Conservation (phyloP, 2,797 vertebrate genomes). For the Bradypodion ventrale region DNA sequence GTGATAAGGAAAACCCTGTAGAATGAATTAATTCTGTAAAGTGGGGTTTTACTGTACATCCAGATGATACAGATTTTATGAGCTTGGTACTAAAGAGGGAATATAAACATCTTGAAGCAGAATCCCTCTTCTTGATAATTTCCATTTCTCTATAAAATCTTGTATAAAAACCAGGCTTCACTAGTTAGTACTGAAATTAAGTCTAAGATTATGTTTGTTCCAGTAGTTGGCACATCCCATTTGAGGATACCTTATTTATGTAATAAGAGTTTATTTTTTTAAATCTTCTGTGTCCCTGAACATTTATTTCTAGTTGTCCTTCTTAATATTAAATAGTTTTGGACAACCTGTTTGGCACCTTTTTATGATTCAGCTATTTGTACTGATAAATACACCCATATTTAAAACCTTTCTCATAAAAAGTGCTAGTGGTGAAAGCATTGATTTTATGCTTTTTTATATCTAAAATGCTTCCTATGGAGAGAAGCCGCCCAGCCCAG, state of each 20-base stretch:
- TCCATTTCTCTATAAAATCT: background rate
- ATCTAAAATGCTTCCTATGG: background rate
- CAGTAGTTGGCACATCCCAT: background rate
- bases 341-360: background rate
- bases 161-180: background rate
- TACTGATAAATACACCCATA: background rate
- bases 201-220: background rate
- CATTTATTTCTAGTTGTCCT: conserved; percentile 9
- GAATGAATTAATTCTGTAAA: no score
- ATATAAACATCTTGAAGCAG: background rate
- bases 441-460: conserved; percentile 19
- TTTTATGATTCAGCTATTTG: conserved; percentile 17
- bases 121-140: background rate
- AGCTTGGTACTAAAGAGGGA: background rate
- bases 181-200: background rate
- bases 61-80: background rate
- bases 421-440: background rate
- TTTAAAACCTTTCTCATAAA: background rate
- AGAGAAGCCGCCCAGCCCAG: background rate
- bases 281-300: background rate
- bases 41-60: no score
- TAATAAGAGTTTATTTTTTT: background rate
- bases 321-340: background rate
- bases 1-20: no score
- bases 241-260: background rate